Conservation (phyloP, 2,888 invertebrate genomes). For the Rosalia funebris region DNA sequence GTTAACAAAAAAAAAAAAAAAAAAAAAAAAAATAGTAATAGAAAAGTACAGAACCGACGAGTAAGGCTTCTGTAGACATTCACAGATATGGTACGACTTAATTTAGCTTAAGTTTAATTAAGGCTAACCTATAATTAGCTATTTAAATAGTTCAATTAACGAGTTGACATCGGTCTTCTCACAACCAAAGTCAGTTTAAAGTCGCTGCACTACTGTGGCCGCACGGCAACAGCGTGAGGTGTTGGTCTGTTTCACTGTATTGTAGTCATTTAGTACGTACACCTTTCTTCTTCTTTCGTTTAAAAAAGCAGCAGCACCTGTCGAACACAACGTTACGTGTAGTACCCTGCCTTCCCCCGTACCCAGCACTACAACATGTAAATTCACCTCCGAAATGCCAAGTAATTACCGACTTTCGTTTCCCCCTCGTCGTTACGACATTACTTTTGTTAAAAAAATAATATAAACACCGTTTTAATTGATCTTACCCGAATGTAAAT, state of each 20-base stretch:
- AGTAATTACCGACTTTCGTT: no score
- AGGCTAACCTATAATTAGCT: slow-evolving; percentile 62
- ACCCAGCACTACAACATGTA: no score
- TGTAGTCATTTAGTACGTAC: slow-evolving; percentile 65
- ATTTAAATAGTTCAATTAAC: slow-evolving; percentile 58
- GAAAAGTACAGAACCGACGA: slow-evolving; percentile 55
- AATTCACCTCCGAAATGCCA: no score
- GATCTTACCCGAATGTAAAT: no score
- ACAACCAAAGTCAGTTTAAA: slow-evolving; percentile 51
- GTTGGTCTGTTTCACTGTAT: slow-evolving; percentile 65
- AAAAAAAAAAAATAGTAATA: slow-evolving; percentile 35
- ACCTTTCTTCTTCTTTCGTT: slow-evolving; percentile 97
- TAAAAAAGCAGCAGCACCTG: slow-evolving; percentile 99
- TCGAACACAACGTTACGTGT: no score
- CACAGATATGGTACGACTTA: slow-evolving; percentile 63
- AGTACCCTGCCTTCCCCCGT: no score
- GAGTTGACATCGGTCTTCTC: slow-evolving; percentile 59
- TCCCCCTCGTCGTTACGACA: no score
- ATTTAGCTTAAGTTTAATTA: slow-evolving; percentile 59
- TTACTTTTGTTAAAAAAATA: no score
- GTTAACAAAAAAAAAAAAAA: slow-evolving; percentile 42
- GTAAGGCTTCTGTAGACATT: slow-evolving; percentile 60
- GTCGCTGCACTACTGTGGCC: slow-evolving; percentile 64
- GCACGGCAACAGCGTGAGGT: slow-evolving; percentile 63
- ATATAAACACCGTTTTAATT: no score